These are phyloP conservation scores for Perdix hodgsoniae DNA, from an alignment of 2,797 vertebrate species.

Conservation along the genomic window DNA sequence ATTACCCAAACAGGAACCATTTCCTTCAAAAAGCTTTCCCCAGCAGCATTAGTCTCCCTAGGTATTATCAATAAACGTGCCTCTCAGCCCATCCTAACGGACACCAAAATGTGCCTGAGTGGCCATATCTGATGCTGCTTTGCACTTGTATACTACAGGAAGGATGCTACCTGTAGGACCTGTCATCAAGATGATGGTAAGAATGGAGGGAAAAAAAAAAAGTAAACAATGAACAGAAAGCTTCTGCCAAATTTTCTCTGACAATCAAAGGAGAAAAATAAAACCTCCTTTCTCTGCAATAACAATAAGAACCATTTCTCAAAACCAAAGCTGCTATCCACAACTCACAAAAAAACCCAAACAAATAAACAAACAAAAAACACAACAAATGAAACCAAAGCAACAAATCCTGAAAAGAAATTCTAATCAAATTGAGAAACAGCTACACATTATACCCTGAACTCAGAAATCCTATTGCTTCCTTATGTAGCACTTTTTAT, in stretches of 20 bases:
- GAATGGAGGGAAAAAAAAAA: background rate
- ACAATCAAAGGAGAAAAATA: slow-evolving; percentile 5
- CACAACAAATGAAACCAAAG: background rate
- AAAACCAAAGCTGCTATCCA: background rate
- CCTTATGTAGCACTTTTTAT: background rate
- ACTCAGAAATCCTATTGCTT: slow-evolving; percentile 7
- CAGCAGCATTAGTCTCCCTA: slow-evolving; percentile 21
- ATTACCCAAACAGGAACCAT: slow-evolving; percentile 67
- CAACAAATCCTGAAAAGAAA: slow-evolving; percentile 21
- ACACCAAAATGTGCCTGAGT: background rate
- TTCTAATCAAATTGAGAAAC: background rate
- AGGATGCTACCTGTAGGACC: slow-evolving; percentile 40
- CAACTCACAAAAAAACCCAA: background rate
- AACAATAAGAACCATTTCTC: background rate
- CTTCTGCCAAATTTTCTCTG: slow-evolving; percentile 8
- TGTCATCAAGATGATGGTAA: slow-evolving; percentile 19
- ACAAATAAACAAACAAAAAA: background rate
- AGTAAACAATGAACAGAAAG: background rate
- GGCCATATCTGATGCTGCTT: background rate
- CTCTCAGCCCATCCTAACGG: background rate
- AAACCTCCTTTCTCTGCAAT: background rate
- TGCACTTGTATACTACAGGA: slow-evolving; percentile 13
- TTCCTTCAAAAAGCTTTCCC: slow-evolving; percentile 61
- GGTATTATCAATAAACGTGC: slow-evolving; percentile 28
- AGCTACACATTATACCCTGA: background rate